Base-by-base conservation (phyloP, 92 coral and sea anemone species). In the Phenganax stokvisi region DNA sequence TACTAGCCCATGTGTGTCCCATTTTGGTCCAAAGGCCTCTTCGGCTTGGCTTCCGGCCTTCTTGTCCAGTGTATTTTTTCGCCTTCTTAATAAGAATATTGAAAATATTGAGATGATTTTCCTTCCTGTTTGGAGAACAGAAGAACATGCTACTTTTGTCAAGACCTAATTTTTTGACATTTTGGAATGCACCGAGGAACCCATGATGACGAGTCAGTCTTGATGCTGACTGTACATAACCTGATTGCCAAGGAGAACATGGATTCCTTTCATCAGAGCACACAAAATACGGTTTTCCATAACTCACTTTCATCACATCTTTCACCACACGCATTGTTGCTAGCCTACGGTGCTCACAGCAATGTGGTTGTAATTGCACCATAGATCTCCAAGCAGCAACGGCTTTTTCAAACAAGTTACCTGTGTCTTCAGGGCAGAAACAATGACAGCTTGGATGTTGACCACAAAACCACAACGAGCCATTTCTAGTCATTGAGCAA, bases 241-340 rank as follows among this genome's bases (percentile, higher is more conserved):
- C 65, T 7, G 3, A 59, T 59, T 13, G 27, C 65, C 65, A 59
- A 59, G 7, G 7, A 13, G 65, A 1, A 20, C 65, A 59, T 13
- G 65, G 65, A 20, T 59, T 59, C 4, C 2, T 25, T 13, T 25
- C 7, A 6, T 59, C 65, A 59, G 65, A 59, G 7, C 65, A 59
- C 27, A 59, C 65, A 6, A 59, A 59, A 59, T 59, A 6, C 16
- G 65, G 65, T 25, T 7, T 59, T 13, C 7, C 65, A 59, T 59
- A 59, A 59, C 7, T 59, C 4, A 1, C 27, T 25, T 59, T 59
- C 65, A 20, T 59, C 65, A 13, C n/a, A 20, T 59, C 65, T 59
- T 59, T 59, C 65, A 59, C 65, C 27, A 59, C 65, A 59, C 65
- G 65, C 65, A 59, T 59, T 25, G 16, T 59, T 59, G 65, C 27